These are phyloP conservation scores for Drosophila sp. DNA, from an alignment of 1,140 invertebrate species.

Conservation along the genomic window DNA sequence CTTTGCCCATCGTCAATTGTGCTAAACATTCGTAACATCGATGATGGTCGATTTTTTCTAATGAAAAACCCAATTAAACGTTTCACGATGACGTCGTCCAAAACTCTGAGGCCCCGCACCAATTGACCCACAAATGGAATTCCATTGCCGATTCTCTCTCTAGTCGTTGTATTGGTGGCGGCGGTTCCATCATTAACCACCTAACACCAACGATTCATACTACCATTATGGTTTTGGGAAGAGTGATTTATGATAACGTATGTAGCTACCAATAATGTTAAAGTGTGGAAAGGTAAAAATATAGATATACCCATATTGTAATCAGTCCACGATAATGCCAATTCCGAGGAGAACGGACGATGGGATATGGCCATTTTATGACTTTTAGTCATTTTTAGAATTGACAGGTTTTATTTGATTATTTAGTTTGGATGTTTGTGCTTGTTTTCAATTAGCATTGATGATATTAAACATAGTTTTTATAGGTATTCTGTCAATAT, in stretches of 20 bases:
- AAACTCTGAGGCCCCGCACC: slow-evolving; percentile 24
- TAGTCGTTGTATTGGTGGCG: neutral
- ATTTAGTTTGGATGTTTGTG: neutral
- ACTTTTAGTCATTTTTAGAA: neutral
- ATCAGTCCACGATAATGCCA: too few species aligned
- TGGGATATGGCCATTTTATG: neutral
- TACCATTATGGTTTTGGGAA: neutral
- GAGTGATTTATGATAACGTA: slow-evolving; percentile 2
- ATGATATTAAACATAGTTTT: neutral
- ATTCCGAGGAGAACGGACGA: neutral
- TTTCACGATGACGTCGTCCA: slow-evolving; percentile 47
- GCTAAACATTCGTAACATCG: neutral
- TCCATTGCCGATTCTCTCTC: slow-evolving; percentile 14
- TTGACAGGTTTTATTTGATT: neutral
- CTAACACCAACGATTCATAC: neutral
- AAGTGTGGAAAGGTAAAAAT: neutral
- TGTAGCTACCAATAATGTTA: neutral
- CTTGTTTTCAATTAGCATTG: neutral
- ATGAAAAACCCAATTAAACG: slow-evolving; percentile 45
- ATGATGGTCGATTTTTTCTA: neutral
- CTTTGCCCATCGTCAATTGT: neutral
- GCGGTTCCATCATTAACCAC: neutral
- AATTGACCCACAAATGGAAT: slow-evolving; percentile 49
- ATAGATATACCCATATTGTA: too few species aligned
- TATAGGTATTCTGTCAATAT: too few species aligned